Evolutionary conservation across 2,888 invertebrate species (phyloP), one percentile per base, ranked within the genome.

Genomic region (Galeopsomyia nigrocyanea): DNA sequence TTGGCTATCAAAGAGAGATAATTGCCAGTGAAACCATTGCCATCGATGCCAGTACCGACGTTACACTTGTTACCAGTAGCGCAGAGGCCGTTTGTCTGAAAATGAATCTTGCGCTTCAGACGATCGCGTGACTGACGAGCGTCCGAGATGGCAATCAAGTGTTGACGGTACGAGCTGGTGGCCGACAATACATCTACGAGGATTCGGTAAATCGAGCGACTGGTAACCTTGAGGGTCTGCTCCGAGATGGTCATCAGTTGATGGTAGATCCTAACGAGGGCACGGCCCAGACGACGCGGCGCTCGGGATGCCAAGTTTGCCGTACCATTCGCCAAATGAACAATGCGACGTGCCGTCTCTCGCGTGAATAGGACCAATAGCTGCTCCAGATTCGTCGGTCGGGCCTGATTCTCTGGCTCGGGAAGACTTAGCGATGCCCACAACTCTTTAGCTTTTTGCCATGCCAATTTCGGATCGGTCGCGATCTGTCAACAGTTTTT

Each of bases 361-460:
- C 95, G 87, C 0, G 93, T 91, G 73, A 95, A 83, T 72, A 95
- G 86, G 50, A 94, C 93, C 68, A 94, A 87, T 75, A 95, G 86
- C 82, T 95, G 93, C 82, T 95, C 95, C 47, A 95, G 83, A 1
- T 93, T 94, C 75, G 90, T 89, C 0, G 95, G 95, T 49, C 94
- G 90, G 3, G 93, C 93, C 86, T 95, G 95, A 87, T 95, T 95
- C 87, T 94, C 95, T 0, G 95, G 95, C 82, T 95, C 95, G 26
- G 94, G 91, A 77, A 90, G 87, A 81, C 94, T 94, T 66, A 95
- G 87, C 51, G 90, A 89, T 0, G 84, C 85, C 92, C 93, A 95
- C 58, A 95, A 84, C 77, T 92, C 92, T 78, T 90, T 91, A 1
- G 92, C 92, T 83, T 94, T 94, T 83, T 92, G 89, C 84, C 92